Evolutionary conservation across 1,140 invertebrate genomes (phyloP).

Genomic region (Zaprionus capensis): DNA sequence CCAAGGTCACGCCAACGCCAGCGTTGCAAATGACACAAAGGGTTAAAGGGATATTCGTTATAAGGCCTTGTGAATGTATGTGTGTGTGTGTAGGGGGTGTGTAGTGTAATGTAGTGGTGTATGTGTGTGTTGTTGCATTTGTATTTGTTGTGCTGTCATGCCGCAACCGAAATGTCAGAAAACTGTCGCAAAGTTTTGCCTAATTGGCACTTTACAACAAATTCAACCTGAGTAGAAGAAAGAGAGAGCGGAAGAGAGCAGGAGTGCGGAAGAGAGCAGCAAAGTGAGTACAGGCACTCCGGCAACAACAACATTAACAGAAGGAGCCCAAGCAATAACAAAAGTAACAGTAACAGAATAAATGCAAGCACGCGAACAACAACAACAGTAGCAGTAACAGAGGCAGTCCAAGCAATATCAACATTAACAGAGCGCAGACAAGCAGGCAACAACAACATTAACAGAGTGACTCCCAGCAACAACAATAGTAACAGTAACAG

Average conservation of each 20-base stretch:
- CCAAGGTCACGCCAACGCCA: constrained; percentile 37
- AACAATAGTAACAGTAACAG: too few species aligned
- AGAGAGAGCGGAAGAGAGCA: not conserved
- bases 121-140: not conserved
- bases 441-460: not conserved
- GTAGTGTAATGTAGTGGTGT: not conserved
- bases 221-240: constrained; percentile 11
- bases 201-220: constrained; percentile 42
- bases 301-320: not conserved
- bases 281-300: not conserved
- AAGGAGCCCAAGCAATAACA: too few species aligned
- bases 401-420: too few species aligned
- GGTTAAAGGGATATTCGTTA: constrained; percentile 1
- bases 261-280: constrained; percentile 15
- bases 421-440: not conserved
- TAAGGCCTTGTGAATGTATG: constrained; percentile 3
- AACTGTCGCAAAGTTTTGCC: constrained; percentile 48
- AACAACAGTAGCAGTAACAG: not conserved
- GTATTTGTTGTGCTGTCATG: constrained; percentile 39
- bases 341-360: not conserved
- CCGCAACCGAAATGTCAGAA: constrained; percentile 48
- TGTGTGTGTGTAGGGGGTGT: not conserved
- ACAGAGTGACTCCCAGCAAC: too few species aligned
- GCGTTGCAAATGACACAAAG: constrained; percentile 31
- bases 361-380: not conserved